These are phyloP conservation scores for Torymus aiolomorphi DNA, from an alignment of 2,888 invertebrate species.

Conservation along the genomic window DNA sequence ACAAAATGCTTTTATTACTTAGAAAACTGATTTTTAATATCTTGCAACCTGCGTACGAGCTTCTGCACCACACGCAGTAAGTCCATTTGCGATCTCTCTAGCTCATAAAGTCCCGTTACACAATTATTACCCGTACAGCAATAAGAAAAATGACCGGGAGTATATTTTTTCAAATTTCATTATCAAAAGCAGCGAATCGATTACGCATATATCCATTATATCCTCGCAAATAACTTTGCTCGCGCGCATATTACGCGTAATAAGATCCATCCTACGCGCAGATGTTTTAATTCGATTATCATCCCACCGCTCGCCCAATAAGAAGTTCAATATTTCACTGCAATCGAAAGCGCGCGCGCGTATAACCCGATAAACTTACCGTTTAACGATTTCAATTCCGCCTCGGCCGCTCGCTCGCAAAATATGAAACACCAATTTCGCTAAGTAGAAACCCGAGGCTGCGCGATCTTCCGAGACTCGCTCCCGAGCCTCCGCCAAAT, in stretches of 20 bases:
- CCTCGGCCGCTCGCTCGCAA: slow-evolving; percentile 3
- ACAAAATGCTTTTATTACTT: too few relatives aligned
- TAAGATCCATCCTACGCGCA: slow-evolving; percentile 27
- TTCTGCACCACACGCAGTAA: too few relatives aligned
- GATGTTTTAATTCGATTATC: slow-evolving; percentile 50
- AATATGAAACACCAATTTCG: slow-evolving; percentile 54
- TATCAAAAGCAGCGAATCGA: slow-evolving; percentile 14
- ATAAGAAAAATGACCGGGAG: too few relatives aligned
- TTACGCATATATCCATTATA: slow-evolving; percentile 18
- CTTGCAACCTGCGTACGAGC: too few relatives aligned
- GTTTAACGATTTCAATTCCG: slow-evolving; percentile 54
- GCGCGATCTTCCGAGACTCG: neutral
- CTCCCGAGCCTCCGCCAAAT: slow-evolving; percentile 16
- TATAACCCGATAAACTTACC: slow-evolving; percentile 47
- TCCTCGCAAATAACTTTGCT: slow-evolving; percentile 21
- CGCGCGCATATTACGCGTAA: slow-evolving; percentile 31
- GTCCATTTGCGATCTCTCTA: too few relatives aligned
- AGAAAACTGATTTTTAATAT: too few relatives aligned
- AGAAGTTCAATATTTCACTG: slow-evolving; percentile 34
- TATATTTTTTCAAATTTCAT: slow-evolving; percentile 6
- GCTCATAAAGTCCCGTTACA: too few relatives aligned
- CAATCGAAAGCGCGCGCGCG: slow-evolving; percentile 9
- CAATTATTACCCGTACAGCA: too few relatives aligned
- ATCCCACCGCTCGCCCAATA: neutral
- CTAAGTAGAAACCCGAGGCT: slow-evolving; percentile 43